A percentile compares a stretch with the other conserved stretches of the same genome.
Conservation (phyloP, 2,888 invertebrate species). For the Hyalella azteca region DNA sequence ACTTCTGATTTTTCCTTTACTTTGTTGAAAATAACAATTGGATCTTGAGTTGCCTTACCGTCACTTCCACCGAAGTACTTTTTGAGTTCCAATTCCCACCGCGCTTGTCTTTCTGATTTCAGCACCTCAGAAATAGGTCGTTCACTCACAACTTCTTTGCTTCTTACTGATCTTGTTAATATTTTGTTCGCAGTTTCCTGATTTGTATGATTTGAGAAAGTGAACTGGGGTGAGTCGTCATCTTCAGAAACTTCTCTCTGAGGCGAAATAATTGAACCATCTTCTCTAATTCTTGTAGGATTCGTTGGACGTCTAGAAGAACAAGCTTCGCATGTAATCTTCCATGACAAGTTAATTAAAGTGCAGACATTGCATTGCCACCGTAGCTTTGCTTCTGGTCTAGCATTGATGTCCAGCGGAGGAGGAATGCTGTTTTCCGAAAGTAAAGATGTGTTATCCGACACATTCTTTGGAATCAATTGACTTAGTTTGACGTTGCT, state of each 20-base stretch:
- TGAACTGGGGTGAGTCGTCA: no score
- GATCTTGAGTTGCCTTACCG: conserved; percentile 1
- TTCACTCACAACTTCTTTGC: background rate
- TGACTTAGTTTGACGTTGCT: no score
- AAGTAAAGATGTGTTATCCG: no score
- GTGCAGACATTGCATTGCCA: conserved; percentile 55
- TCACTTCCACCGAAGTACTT: background rate
- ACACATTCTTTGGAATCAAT: no score
- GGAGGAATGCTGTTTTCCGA: background rate
- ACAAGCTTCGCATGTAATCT: conserved; percentile 56
- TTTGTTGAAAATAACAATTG: background rate
- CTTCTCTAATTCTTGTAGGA: conserved; percentile 50
- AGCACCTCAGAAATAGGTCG: background rate
- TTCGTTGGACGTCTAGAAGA: conserved; percentile 48
- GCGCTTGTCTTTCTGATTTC: background rate
- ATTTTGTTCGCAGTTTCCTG: no score
- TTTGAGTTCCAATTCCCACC: conserved; percentile 15
- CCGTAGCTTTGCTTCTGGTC: conserved; percentile 44
- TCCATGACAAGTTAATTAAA: conserved; percentile 54
- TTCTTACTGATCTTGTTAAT: background rate
- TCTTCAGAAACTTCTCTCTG: conserved; percentile 33
- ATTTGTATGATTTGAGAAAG: no score
- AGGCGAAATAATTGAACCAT: conserved; percentile 33
- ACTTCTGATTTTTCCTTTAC: background rate
- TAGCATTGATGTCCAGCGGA: conserved; percentile 35